Base-by-base conservation (phyloP, 2,888 invertebrate species). In the Orthosia cruda region DNA sequence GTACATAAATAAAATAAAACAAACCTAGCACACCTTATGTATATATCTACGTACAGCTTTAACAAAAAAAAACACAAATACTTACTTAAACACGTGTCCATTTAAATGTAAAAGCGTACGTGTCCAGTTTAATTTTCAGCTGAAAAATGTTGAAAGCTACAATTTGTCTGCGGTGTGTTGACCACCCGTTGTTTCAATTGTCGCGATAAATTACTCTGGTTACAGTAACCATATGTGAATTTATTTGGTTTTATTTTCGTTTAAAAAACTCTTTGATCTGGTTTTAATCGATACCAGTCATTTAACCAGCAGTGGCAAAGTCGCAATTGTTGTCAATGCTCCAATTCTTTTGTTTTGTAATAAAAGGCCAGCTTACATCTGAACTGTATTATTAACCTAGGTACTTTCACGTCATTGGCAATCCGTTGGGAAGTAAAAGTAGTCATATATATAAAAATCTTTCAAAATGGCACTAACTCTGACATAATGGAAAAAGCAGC, bases 111-210 rank as follows among this genome's bases (percentile, higher is more conserved):
- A 57, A 66, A 77, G 47, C 13, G 20, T 47, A 55, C 47, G 15
- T 49, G 49, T 61, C 12, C 54, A 52, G 52, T 80, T 82, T 80
- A 55, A 80, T 80, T 81, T 58, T 61, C 32, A 65, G 15, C 3
- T 40, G 45, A 54, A 83, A 72, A 71, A 83, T 49, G 47, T 74
- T 57, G 63, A 11, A 23, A 55, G 54, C 50, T 80, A 68, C 80
- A 83, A 74, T 64, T 68, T 64, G 80, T 71, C 61, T 74, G 81
- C 54, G 81, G 81, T 83, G 47, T 81, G 79, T 61, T 50, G 68
- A 83, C 70, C 57, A 67, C 4, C 49, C 67, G 61, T 64, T 83
- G 73, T 81, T 81, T 67, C 80, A 79, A 77, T 83, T 66, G 73
- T 70, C 74, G 20, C 61, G 32, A 74, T 81, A 74, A 81, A 80